Evolutionary conservation across 92 coral and sea anemone species (phyloP).

Genomic region (Epizoanthus stellaris): DNA sequence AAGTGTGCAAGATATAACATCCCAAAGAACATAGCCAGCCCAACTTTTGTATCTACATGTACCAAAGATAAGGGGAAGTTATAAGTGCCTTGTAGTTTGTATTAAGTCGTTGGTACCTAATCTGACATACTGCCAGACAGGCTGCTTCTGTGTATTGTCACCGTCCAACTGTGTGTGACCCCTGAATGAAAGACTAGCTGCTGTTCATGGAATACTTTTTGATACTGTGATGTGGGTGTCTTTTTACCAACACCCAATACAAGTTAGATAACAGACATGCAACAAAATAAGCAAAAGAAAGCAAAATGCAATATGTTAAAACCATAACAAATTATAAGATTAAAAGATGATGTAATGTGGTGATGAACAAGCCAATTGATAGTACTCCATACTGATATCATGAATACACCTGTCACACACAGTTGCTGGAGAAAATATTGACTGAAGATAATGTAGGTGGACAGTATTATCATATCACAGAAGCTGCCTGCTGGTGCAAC

Average conservation of each 20-base stretch:
- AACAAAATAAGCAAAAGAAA: not conserved
- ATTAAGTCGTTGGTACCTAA: not conserved
- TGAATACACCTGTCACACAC: constrained; percentile 30
- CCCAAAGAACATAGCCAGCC: not conserved
- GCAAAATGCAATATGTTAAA: not conserved
- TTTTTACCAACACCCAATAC: not conserved
- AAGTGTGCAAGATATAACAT: not conserved
- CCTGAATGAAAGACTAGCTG: not conserved
- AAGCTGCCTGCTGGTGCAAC: constrained; percentile 26
- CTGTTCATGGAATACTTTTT: not conserved
- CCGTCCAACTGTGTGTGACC: constrained; percentile 46
- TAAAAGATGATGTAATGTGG: not conserved
- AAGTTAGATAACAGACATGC: not conserved
- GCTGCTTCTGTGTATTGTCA: not conserved
- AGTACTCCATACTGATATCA: constrained; percentile 22
- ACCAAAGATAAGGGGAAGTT: no score
- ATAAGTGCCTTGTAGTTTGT: not conserved
- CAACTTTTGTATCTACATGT: not conserved
- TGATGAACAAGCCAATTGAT: not conserved
- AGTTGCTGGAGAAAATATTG: constrained; percentile 21
- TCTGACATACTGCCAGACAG: no score
- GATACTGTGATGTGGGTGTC: not conserved
- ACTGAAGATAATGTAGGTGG: not conserved
- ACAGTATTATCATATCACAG: not conserved
- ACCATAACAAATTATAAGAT: not conserved